A percentile compares a stretch with the other conserved stretches of the same genome.
Evolutionary conservation across 2,888 invertebrate genomes (phyloP).

Genomic region (Cephus sareptanus): DNA sequence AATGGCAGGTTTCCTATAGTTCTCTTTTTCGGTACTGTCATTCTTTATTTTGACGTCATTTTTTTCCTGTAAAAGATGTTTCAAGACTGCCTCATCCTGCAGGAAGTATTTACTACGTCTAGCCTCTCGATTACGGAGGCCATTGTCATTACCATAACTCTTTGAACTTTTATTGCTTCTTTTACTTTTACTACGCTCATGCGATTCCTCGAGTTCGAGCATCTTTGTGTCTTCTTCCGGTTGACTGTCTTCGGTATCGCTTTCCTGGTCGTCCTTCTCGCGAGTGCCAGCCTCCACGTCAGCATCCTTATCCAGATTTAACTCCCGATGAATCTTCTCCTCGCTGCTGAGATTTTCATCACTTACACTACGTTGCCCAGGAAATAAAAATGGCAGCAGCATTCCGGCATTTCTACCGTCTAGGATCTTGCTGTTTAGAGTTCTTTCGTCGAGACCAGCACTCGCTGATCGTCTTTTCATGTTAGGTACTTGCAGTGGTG

Average conservation of each 20-base stretch:
- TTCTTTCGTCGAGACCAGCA: constrained; percentile 67
- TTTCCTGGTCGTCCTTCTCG: constrained; percentile 52
- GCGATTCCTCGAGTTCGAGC: constrained; percentile 36
- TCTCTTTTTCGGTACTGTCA: constrained; percentile 45
- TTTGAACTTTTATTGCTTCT: constrained; percentile 48
- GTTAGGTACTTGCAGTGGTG: constrained; percentile 70
- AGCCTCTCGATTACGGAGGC: constrained; percentile 45
- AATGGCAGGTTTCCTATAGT: constrained; percentile 47
- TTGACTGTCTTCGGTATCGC: constrained; percentile 55
- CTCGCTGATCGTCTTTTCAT: constrained; percentile 68
- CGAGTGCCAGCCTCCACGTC: constrained; percentile 46
- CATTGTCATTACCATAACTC: constrained; percentile 33
- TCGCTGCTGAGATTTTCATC: constrained; percentile 59
- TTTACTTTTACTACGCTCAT: constrained; percentile 53
- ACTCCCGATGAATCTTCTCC: constrained; percentile 31
- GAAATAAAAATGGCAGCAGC: constrained; percentile 67
- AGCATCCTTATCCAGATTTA: constrained; percentile 29
- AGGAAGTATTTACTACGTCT: constrained; percentile 54
- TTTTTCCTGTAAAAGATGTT: constrained; percentile 53
- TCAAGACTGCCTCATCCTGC: constrained; percentile 53
- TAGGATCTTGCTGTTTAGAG: constrained; percentile 46
- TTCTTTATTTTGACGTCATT: constrained; percentile 44
- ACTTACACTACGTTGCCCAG: constrained; percentile 63
- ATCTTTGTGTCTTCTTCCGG: constrained; percentile 57
- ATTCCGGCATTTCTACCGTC: constrained; percentile 50